Base-by-base conservation (phyloP, 2,888 invertebrate species). In the Drosophila neonasuta region DNA sequence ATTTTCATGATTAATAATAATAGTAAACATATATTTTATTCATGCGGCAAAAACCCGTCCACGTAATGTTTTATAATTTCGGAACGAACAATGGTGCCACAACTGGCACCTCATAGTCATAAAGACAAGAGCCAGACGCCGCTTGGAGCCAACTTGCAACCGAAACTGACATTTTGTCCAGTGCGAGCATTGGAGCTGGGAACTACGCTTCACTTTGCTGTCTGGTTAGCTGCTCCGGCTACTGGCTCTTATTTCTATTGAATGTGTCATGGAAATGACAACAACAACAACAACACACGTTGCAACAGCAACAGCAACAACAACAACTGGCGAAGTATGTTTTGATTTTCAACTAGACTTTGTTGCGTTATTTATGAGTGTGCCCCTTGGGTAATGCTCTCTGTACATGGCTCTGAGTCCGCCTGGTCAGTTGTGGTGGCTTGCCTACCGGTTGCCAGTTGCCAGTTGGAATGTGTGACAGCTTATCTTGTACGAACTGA, bases 401-500 rank as follows among this genome's bases (percentile, higher is more conserved):
- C 8, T 15, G 11, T 36, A 8, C 39, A n/a, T 63, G 58, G 48
- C 46, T 36, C 20, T 48, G 52, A 15, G 17, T 34, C 17, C 32
- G 56, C 36, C 20, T 57, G 62, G 75, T 66, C 71, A 68, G 65
- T 61, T 57, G 62, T 67, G 39, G 11, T 65, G 58, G 59, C 59
- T 61, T 65, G 58, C 63, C 59, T 61, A 78, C 79, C 67, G 36
- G 36, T 36, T 36, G 36, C n/a, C 36, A 36, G 70, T 72, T 65
- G 46, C 52, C 70, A 61, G 65, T 51, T 81, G 81, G 81, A 82
- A 82, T 81, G 83, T 87, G 85, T 89, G 89, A 89, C 89, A 88
- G 89, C 89, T 89, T 89, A 89, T 88, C 88, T 86, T 84, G 89
- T 74, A 75, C 69, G 71, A 79, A 88, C 86, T 88, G 88, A 88